These are phyloP conservation scores for Homarus americanus DNA, from an alignment of 1,140 invertebrate genomes.

Conservation along the genomic window DNA sequence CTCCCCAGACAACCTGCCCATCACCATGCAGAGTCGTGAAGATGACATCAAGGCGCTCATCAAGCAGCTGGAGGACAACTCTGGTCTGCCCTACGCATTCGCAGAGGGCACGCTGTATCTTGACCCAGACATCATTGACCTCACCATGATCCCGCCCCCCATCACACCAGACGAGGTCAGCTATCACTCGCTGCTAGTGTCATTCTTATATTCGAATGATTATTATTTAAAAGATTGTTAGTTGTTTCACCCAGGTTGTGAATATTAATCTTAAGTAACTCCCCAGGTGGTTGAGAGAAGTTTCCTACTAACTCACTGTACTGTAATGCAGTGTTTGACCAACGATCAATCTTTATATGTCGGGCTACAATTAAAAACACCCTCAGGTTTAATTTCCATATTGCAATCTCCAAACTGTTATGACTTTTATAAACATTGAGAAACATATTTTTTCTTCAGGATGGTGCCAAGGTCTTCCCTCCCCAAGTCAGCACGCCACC, in stretches of 20 bases:
- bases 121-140: slow-evolving; percentile 93
- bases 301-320: no score
- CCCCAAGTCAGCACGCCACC: slow-evolving; percentile 82
- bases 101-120: slow-evolving; percentile 83
- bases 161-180: slow-evolving; percentile 86
- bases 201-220: no score
- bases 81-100: slow-evolving; percentile 91
- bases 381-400: no score
- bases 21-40: slow-evolving; percentile 78
- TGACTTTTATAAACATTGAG: neutral
- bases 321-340: no score
- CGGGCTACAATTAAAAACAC: no score
- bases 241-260: no score
- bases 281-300: no score
- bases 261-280: no score
- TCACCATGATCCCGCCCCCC: slow-evolving; percentile 91
- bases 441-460: slow-evolving; percentile 41
- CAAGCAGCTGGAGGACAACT: slow-evolving; percentile 78
- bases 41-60: slow-evolving; percentile 77
- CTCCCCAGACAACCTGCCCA: slow-evolving; percentile 85
- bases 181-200: neutral
- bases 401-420: neutral
- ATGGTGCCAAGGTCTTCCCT: slow-evolving; percentile 71
- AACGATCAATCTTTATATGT: no score
- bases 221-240: no score